Base-by-base conservation (phyloP, 2,888 invertebrate genomes). In the Acronicta leporina region DNA sequence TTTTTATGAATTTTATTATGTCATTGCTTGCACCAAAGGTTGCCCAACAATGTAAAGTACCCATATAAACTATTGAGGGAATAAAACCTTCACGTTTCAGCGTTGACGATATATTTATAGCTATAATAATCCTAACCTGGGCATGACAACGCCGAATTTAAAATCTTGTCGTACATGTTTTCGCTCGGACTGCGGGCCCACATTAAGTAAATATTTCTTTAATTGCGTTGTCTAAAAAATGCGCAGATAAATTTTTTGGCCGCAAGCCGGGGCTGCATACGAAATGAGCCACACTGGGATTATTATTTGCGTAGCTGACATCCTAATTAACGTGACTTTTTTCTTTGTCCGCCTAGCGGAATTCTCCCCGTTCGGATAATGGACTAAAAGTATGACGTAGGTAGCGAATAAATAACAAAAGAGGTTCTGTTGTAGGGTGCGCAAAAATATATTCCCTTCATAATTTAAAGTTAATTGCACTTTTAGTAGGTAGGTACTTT, bases 281-380 rank as follows among this genome's bases (percentile, higher is more conserved):
- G 78, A 89, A 92, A 92, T 92, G 88, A 90, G 87, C 80, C 84
- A 81, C 87, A 77, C 79, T 80, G 87, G 89, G 88, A 89, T 91
- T 91, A 92, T 91, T 92, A 91, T 92, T 92, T 91, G 89, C 90
- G 84, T 83, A 87, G 87, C 87, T 87, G 91, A 92, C 92, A 88
- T 90, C 89, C 90, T 92, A 92, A 92, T 92, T 92, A 92, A 88
- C 87, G 89, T 85, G 89, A 86, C 85, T 89, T 88, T 89, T 87
- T 90, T 87, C 87, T 88, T 87, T 86, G 85, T 87, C 83, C 80
- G 71, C 72, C 69, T 78, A 80, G 82, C 78, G 69, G 82, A 84
- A 85, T 86, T 84, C 83, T 87, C 80, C 73, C 83, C 83, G 79
- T 80, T 78, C 79, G 73, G 75, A 85, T 85, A 89, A 88, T 88